Percentiles rank a stretch among this genome's conserved stretches.
Evolutionary conservation across 2,888 invertebrate genomes (phyloP).

Genomic region (Drosophila imparisetae): DNA sequence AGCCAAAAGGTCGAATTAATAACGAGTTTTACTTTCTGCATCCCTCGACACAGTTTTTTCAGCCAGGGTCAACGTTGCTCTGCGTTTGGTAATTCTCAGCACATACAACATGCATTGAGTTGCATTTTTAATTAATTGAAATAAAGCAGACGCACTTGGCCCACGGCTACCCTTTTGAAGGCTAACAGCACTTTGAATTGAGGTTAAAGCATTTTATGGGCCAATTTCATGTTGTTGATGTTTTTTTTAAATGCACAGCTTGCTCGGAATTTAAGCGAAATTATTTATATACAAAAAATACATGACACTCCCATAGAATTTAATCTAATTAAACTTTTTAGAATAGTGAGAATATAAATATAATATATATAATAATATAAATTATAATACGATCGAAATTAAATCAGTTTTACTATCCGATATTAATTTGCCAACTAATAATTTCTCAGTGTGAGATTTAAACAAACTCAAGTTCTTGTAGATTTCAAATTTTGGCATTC

Average conservation of each 20-base stretch:
- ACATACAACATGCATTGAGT: slow-evolving; percentile 61
- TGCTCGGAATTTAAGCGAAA: neutral
- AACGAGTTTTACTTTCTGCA: slow-evolving; percentile 54
- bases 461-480: neutral
- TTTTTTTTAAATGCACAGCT: slow-evolving; percentile 1
- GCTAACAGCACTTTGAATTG: slow-evolving; percentile 37
- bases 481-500: neutral
- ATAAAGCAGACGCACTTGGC: slow-evolving; percentile 55
- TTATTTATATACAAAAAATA: neutral
- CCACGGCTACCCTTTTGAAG: slow-evolving; percentile 44
- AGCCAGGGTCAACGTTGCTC: slow-evolving; percentile 47
- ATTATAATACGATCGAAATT: neutral
- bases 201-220: slow-evolving; percentile 36
- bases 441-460: neutral
- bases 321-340: neutral
- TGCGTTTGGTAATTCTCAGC: slow-evolving; percentile 35
- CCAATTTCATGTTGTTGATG: slow-evolving; percentile 25
- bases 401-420: neutral
- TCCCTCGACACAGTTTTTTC: slow-evolving; percentile 55
- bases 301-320: neutral
- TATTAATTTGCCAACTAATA: neutral
- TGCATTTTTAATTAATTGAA: slow-evolving; percentile 74
- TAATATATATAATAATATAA: too few species aligned
- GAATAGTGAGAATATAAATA: neutral
- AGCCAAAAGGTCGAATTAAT: slow-evolving; percentile 53